A percentile compares a stretch with the other conserved stretches of the same genome.
Evolutionary conservation across 2,797 vertebrate genomes (phyloP).

Genomic region (Takifugu ocellatus): DNA sequence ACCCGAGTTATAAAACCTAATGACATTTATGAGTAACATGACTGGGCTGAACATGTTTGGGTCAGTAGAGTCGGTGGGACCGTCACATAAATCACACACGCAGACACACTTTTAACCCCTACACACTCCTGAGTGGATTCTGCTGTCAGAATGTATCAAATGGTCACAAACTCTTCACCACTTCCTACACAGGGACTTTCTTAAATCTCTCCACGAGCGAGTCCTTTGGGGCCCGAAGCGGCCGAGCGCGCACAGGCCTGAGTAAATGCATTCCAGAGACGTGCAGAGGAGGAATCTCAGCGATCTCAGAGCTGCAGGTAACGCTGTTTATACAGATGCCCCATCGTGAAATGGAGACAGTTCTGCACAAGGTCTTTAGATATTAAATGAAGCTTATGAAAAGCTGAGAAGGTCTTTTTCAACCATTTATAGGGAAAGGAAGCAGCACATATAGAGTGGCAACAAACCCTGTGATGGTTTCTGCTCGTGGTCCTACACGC

Average conservation of each 20-base stretch:
- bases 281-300: conserved; percentile 54
- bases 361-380: conserved; percentile 23
- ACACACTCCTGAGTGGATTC: background rate
- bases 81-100: conserved; percentile 9
- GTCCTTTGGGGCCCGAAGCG: conserved; percentile 57
- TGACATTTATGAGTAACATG: conserved; percentile 67
- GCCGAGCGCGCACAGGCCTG: conserved; percentile 55
- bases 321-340: conserved; percentile 58
- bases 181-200: conserved; percentile 50
- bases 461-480: conserved; percentile 17
- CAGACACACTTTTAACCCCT: background rate
- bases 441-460: conserved; percentile 11
- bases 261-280: conserved; percentile 76
- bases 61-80: conserved; percentile 34
- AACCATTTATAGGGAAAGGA: background rate
- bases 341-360: conserved; percentile 17
- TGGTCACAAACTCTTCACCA: conserved; percentile 37
- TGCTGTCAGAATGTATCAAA: conserved; percentile 46
- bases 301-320: conserved; percentile 61
- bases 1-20: conserved; percentile 51
- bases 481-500: conserved; percentile 61
- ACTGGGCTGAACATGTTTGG: conserved; percentile 65
- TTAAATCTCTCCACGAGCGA: conserved; percentile 66
- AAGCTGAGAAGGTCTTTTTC: conserved; percentile 4
- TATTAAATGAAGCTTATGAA: conserved; percentile 17